Conservation (phyloP, 2,113 vertebrate genomes). For the Heterocephalus glaber region DNA sequence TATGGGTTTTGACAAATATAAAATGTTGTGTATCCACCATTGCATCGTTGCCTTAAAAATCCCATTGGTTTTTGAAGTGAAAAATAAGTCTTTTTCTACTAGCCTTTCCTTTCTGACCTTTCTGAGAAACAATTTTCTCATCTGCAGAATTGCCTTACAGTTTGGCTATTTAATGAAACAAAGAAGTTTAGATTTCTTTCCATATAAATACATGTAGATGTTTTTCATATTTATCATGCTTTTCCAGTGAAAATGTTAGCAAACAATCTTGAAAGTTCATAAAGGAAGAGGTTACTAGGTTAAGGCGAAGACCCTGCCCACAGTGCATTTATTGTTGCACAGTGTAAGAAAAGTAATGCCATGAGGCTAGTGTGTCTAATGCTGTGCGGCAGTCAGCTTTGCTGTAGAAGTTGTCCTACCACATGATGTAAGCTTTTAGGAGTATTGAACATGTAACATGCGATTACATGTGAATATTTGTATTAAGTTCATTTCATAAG, state of each 20-base stretch:
- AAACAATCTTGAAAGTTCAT: neutral
- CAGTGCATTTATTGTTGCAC: neutral
- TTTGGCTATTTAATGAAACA: neutral
- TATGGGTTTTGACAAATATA: neutral
- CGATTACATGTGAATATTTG: neutral
- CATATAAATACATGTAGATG: neutral
- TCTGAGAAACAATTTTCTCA: neutral
- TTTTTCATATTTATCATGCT: neutral
- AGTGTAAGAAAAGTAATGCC: neutral
- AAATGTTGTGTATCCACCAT: neutral
- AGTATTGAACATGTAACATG: neutral
- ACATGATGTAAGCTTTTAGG: slow-evolving; percentile 12
- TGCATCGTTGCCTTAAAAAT: slow-evolving; percentile 15
- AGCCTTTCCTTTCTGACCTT: neutral
- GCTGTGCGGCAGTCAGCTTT: neutral
- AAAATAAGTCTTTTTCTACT: neutral
- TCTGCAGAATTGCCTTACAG: neutral
- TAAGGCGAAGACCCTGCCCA: neutral
- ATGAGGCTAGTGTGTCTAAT: neutral
- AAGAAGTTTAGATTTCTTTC: neutral
- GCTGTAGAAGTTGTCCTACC: neutral
- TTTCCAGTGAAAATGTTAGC: neutral
- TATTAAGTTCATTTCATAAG: slow-evolving; percentile 18
- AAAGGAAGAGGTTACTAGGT: neutral
- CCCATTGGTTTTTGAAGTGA: neutral